A percentile compares a stretch with the other conserved stretches of the same genome.
Conservation (phyloP, 2,797 vertebrate species). For the Mormyrops boulengeri region DNA sequence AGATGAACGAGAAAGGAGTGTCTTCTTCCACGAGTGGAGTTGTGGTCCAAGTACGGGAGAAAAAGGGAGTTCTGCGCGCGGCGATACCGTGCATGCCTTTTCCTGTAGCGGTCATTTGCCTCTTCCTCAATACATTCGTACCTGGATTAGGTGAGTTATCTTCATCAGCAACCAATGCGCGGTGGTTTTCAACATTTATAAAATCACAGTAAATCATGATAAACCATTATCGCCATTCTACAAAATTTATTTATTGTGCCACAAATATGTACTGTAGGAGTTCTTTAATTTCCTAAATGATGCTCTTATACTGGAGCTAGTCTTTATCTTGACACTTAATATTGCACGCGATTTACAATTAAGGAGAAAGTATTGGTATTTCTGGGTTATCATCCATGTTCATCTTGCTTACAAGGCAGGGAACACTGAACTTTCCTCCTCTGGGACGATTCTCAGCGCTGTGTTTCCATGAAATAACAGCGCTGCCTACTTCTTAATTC, state of each 20-base stretch:
- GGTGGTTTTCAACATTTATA: background rate
- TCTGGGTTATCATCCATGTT: background rate
- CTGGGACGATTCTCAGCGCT: background rate
- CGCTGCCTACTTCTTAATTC: background rate
- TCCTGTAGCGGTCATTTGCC: slow-evolving; percentile 86
- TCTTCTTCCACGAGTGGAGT: slow-evolving; percentile 71
- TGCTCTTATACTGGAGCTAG: background rate
- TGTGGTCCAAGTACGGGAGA: slow-evolving; percentile 91
- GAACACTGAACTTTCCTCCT: slow-evolving; percentile 13
- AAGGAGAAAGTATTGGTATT: background rate
- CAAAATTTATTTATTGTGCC: background rate
- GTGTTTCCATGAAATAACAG: background rate
- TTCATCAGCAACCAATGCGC: background rate
- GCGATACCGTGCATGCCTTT: slow-evolving; percentile 98
- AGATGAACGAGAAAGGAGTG: slow-evolving; percentile 45
- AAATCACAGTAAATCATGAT: background rate
- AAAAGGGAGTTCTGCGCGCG: slow-evolving; percentile 87
- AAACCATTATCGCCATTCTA: background rate
- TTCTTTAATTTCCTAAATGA: background rate
- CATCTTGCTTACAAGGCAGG: background rate
- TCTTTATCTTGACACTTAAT: background rate
- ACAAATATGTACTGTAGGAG: background rate
- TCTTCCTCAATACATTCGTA: slow-evolving; percentile 96
- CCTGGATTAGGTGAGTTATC: slow-evolving; percentile 86
- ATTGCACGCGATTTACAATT: background rate